Base-by-base conservation (phyloP, 2,888 invertebrate genomes). In the Dioctria rufipes region DNA sequence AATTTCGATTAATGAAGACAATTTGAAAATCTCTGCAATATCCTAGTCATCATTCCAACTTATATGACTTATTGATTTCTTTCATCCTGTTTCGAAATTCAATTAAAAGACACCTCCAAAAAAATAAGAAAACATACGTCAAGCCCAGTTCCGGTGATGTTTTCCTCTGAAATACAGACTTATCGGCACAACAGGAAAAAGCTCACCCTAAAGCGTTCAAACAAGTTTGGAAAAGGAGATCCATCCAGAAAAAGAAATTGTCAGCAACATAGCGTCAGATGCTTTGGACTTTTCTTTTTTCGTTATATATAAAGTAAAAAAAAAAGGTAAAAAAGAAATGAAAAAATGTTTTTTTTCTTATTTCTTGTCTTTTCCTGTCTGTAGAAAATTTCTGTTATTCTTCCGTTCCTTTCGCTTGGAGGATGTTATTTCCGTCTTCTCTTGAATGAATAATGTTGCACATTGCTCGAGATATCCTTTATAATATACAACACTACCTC, bases 251-350 rank as follows among this genome's bases (percentile, higher is more conserved):
- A 80, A 80, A 75, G 66, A 80, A 80, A 75, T 80, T 75, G 58
- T 80, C 66, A 75, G 73, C 80, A 80, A 71, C 80, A 75, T 80
- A 75, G 80, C 80, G 75, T 75, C 80, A 80, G 75, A 80, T 80
- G 75, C 75, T 71, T 66, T 80, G 65, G 80, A 80, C 73, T 75
- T 80, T 75, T 80, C 75, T 66, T 80, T 78, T 66, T 78, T 39
- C 39, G 51, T 54, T 58, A 58, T n/a, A 51, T 39, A 73, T 51
- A 51, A 71, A 71, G 25, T 8, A 61, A 61, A 13, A 61, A 25
- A 25, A 61, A 61, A 61, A 3, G 13, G 2, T 2, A 65, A 39
- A 65, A 65, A 13, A 58, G 60, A 75, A 6, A 9, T 43, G 43
- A 9, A 11, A 75, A 75, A 75, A 75, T 75, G 60, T 75, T 75